phyloP scores from a whole-genome alignment of 2,113 vertebrate genomes.

The mouse (Mus musculus) region DNA sequence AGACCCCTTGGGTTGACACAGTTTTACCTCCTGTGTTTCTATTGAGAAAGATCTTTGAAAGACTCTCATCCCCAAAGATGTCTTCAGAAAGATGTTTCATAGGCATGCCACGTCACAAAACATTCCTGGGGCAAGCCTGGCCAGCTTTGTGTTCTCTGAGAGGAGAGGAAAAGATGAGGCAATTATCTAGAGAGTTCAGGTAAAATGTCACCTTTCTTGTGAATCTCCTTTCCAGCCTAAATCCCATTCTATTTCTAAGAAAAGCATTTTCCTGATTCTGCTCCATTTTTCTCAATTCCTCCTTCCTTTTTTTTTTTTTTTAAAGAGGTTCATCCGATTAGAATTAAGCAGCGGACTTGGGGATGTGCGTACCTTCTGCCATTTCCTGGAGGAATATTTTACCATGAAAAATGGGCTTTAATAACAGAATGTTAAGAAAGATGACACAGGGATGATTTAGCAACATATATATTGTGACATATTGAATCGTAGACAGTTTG shows the following conservation, averaged over 20 bases:
- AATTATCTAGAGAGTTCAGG: conserved; percentile 65
- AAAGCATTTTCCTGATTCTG: conserved; percentile 62
- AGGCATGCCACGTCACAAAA: neutral
- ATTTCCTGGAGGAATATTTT: conserved; percentile 77
- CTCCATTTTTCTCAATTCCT: conserved; percentile 68
- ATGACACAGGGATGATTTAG: conserved; percentile 81
- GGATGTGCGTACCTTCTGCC: conserved; percentile 40
- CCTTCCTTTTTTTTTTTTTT: conserved; percentile 69
- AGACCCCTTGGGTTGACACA: neutral
- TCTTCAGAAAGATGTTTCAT: neutral
- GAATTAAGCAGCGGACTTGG: conserved; percentile 34
- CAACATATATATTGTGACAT: conserved; percentile 75
- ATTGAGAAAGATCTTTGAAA: neutral
- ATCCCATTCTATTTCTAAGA: conserved; percentile 65
- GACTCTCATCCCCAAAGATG: neutral
- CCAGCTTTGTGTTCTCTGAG: neutral
- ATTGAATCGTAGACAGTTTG: conserved; percentile 75
- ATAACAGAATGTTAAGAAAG: conserved; percentile 76
- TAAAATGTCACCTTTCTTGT: conserved; percentile 66
- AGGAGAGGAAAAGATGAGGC: conserved; percentile 62
- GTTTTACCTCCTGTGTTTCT: neutral
- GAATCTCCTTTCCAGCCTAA: conserved; percentile 57
- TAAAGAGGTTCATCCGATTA: conserved; percentile 53
- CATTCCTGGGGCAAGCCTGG: neutral
- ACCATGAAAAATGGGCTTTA: conserved; percentile 82